Evolutionary conservation across 2,797 vertebrate genomes (phyloP).

Genomic region (Sebastes itinus): DNA sequence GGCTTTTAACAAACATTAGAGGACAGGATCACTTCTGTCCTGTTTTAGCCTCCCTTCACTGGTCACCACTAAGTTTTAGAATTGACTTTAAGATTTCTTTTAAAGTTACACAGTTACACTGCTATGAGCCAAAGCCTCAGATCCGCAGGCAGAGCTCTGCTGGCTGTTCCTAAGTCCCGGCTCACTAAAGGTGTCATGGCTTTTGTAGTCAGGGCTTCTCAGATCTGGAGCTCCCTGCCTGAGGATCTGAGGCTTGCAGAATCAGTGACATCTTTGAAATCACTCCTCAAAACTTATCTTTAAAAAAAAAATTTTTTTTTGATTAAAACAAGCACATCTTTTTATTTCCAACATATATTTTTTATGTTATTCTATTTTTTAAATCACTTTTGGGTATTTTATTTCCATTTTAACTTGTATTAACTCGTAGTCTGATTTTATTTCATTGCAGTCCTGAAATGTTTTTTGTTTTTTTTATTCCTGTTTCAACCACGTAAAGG

Average conservation of each 20-base stretch:
- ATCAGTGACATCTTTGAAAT: not conserved
- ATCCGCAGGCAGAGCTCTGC: not conserved
- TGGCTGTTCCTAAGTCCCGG: not conserved
- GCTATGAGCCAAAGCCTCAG: not conserved
- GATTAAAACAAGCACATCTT: not conserved
- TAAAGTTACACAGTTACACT: not conserved
- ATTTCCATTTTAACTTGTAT: not conserved
- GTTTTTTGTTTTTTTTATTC: not conserved
- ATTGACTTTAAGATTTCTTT: not conserved
- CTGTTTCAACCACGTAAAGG: not conserved
- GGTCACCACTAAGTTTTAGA: not conserved
- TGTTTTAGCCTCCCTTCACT: not conserved
- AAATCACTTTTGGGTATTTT: not conserved
- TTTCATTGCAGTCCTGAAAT: not conserved
- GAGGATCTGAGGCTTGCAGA: not conserved
- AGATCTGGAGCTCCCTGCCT: not conserved
- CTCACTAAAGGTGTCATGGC: not conserved
- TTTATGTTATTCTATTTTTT: not conserved
- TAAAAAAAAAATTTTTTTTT: no score
- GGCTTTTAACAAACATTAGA: not conserved
- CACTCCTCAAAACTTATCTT: not conserved
- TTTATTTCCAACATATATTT: not conserved
- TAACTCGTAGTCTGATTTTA: not conserved
- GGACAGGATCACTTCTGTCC: not conserved
- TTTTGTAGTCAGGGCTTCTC: not conserved